Conservation (phyloP, 1,140 invertebrate genomes). For the Calliopsis andreniformis region DNA sequence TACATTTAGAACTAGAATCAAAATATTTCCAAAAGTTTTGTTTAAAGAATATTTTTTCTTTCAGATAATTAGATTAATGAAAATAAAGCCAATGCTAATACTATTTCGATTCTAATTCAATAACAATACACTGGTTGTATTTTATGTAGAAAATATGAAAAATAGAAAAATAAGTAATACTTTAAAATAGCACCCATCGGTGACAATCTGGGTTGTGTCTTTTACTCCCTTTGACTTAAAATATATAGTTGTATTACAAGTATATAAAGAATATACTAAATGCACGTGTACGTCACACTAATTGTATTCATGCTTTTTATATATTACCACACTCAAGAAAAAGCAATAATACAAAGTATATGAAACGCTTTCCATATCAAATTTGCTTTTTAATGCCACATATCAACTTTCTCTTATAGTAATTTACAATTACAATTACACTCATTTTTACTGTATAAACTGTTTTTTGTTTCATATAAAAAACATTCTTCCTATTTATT, state of each 20-base stretch:
- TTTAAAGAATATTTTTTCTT: background rate
- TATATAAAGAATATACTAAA: background rate
- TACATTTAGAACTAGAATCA: background rate
- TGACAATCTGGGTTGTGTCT: background rate
- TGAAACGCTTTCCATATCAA: background rate
- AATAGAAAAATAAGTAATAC: background rate
- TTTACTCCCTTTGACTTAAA: background rate
- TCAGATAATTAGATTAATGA: background rate
- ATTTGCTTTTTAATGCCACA: background rate
- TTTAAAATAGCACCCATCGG: background rate
- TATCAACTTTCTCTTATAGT: background rate
- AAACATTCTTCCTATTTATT: background rate
- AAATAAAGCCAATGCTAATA: background rate
- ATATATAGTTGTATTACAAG: background rate
- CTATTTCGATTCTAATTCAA: background rate
- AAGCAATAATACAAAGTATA: background rate
- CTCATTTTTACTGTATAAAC: too few relatives aligned
- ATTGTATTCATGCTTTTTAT: background rate
- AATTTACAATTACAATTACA: constrained; percentile 13
- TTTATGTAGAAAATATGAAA: background rate
- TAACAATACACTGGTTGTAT: background rate
- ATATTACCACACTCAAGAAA: background rate
- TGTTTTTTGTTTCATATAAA: too few relatives aligned
- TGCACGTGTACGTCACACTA: background rate
- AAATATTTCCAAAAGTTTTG: background rate